These are phyloP conservation scores for Cirrhinus molitorella DNA, from an alignment of 2,797 vertebrate species.

Conservation along the genomic window DNA sequence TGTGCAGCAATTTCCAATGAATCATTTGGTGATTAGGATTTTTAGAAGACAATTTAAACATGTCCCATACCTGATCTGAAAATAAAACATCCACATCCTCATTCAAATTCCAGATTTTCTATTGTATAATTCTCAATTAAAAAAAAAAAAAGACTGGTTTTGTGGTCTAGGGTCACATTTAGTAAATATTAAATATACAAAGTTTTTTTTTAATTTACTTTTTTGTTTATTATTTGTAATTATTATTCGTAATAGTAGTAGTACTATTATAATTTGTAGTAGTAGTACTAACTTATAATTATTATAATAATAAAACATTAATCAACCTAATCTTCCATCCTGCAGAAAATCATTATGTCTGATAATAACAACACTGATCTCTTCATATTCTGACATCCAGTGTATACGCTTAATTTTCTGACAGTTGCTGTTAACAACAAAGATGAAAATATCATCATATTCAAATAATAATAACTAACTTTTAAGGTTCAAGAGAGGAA, in stretches of 20 bases:
- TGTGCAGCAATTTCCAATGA: too few species aligned
- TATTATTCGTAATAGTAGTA: too few species aligned
- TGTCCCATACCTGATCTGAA: too few species aligned
- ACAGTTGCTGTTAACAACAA: not conserved
- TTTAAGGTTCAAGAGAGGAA: not conserved
- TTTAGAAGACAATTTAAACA: too few species aligned
- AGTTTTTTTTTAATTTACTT: not conserved
- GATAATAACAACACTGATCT: not conserved
- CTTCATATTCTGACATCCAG: not conserved
- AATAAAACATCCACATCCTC: too few species aligned
- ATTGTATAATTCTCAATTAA: too few species aligned
- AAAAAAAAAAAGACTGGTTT: too few species aligned
- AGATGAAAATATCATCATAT: slow-evolving; percentile 28
- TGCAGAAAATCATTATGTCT: not conserved
- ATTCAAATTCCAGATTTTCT: too few species aligned
- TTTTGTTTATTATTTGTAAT: too few species aligned
- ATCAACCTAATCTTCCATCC: not conserved
- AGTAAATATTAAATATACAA: not conserved
- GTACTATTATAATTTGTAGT: not conserved
- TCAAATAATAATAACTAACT: not conserved
- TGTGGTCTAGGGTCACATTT: too few species aligned
- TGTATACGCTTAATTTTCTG: slow-evolving; percentile 1
- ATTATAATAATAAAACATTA: not conserved
- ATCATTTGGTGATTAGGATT: too few species aligned
- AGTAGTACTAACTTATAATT: not conserved